Percentiles rank a stretch among this genome's conserved stretches.
These are phyloP conservation scores for Papilio glaucus DNA, from an alignment of 1,140 invertebrate genomes.

Conservation along the genomic window DNA sequence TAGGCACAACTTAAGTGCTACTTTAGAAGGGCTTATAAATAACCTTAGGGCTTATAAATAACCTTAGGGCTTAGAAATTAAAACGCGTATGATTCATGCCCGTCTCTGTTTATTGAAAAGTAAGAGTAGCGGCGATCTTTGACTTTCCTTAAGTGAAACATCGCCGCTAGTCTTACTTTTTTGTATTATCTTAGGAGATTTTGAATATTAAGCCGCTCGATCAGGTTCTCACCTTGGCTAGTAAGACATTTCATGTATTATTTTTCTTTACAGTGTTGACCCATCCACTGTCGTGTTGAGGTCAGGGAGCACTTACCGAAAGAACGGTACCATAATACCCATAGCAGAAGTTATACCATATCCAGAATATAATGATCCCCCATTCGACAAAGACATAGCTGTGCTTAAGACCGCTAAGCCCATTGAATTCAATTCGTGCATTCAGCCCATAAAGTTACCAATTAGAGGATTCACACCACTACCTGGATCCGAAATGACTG, in stretches of 20 bases:
- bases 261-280: constrained; percentile 61
- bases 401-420: constrained; percentile 76
- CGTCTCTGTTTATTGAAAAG: too few species aligned
- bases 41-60: too few species aligned
- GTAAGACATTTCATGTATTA: neutral
- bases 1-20: too few species aligned
- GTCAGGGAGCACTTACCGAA: constrained; percentile 70
- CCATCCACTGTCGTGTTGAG: constrained; percentile 69
- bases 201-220: neutral
- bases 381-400: constrained; percentile 85
- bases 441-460: constrained; percentile 62
- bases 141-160: too few species aligned
- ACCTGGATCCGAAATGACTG: constrained; percentile 51
- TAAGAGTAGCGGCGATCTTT: too few species aligned
- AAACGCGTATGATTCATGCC: too few species aligned
- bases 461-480: constrained; percentile 45
- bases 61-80: too few species aligned
- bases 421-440: constrained; percentile 60
- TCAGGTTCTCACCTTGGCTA: neutral
- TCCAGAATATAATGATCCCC: constrained; percentile 75
- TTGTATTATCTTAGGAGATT: too few species aligned
- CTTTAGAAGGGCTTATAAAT: too few species aligned
- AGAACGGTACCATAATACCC: constrained; percentile 71
- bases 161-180: too few species aligned
- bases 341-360: constrained; percentile 77